Conservation (phyloP, 1,140 invertebrate genomes). For the Thaumatotibia leucotreta region DNA sequence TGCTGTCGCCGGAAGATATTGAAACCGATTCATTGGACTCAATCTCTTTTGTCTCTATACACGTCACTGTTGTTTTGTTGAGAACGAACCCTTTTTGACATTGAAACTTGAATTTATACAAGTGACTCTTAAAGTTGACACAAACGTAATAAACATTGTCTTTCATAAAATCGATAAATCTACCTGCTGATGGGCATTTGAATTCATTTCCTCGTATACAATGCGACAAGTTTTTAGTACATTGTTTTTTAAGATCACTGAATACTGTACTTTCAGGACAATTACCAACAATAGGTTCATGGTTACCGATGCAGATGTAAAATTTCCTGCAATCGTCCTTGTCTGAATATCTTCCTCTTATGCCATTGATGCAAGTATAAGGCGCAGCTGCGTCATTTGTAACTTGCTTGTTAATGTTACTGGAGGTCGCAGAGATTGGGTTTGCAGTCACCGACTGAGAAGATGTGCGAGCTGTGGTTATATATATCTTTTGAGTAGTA, state of each 20-base stretch:
- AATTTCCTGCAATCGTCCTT: slow-evolving; percentile 55
- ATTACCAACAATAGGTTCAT: slow-evolving; percentile 34
- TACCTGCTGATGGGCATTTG: slow-evolving; percentile 44
- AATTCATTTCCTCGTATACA: slow-evolving; percentile 60
- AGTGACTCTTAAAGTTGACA: slow-evolving; percentile 36
- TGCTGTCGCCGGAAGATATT: neutral
- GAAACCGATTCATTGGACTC: slow-evolving; percentile 17
- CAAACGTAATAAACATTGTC: slow-evolving; percentile 61
- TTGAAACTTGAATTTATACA: slow-evolving; percentile 51
- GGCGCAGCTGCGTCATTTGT: neutral
- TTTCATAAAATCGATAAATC: slow-evolving; percentile 46
- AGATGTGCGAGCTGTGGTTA: neutral
- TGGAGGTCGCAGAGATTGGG: neutral
- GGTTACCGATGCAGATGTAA: slow-evolving; percentile 53
- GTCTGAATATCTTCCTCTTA: slow-evolving; percentile 51
- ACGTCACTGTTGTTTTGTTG: slow-evolving; percentile 39
- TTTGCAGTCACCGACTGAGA: neutral
- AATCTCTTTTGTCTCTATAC: slow-evolving; percentile 23
- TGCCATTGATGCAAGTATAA: slow-evolving; percentile 27
- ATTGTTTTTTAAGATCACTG: slow-evolving; percentile 58
- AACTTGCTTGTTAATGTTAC: neutral
- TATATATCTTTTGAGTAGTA: neutral
- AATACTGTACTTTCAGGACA: slow-evolving; percentile 60
- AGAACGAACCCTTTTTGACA: slow-evolving; percentile 53
- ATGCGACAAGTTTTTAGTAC: slow-evolving; percentile 62